Percentiles rank a stretch among this genome's conserved stretches.
These are phyloP conservation scores for Ridgeia piscesae DNA, from an alignment of 1,140 invertebrate species.

Conservation along the genomic window DNA sequence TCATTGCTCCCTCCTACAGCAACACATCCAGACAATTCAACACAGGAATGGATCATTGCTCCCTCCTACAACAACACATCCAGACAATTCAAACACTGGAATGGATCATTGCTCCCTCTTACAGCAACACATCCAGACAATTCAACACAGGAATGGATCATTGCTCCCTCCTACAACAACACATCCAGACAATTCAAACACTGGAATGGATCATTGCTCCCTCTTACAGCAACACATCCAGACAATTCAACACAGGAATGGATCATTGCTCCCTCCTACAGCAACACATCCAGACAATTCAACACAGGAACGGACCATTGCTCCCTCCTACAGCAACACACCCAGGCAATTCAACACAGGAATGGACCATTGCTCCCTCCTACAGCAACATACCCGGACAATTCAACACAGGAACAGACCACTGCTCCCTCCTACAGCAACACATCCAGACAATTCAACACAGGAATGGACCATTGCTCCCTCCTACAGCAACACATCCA, in stretches of 20 bases:
- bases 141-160: slow-evolving; percentile 62
- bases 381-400: slow-evolving; percentile 31
- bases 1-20: not conserved
- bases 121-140: no score
- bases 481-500: slow-evolving; percentile 44
- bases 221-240: not conserved
- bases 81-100: not conserved
- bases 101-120: not conserved
- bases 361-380: slow-evolving; percentile 61
- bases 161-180: slow-evolving; percentile 55
- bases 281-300: not conserved
- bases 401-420: not conserved
- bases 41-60: slow-evolving; percentile 61
- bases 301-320: not conserved
- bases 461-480: slow-evolving; percentile 60
- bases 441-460: no score
- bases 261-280: slow-evolving; percentile 60
- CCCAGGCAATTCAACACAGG: slow-evolving; percentile 62
- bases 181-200: not conserved
- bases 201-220: not conserved
- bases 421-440: not conserved
- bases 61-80: slow-evolving; percentile 47
- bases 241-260: slow-evolving; percentile 63
- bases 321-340: not conserved
- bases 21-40: no score